Evolutionary conservation across 2,888 invertebrate species (phyloP), one percentile per base, ranked within the genome.

Genomic region (Zhuqinia jingwanae): DNA sequence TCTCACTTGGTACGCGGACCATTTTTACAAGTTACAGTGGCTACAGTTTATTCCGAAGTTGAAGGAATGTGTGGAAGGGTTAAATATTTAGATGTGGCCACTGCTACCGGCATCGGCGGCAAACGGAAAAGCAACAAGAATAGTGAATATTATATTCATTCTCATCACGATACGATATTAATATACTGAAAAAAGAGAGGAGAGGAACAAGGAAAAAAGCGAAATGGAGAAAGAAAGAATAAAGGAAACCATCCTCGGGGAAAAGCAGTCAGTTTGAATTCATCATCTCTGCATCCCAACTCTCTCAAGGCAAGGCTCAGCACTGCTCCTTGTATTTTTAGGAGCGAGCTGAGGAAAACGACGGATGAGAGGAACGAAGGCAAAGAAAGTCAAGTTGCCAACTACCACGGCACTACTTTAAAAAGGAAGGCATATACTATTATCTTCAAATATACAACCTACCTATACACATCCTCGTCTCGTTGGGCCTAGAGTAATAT

Each of bases 231-330:
- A 50, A 27, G 45, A 50, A 75, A 53, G 17, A 27, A 25, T 56
- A 63, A 30, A 81, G 58, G 53, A 81, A 81, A 81, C 58, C 70
- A 56, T 81, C 70, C 70, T 30, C 20, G 20, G 81, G 81, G 81
- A 81, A 58, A 58, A 81, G 81, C 45, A 81, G 81, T 56, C 81
- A 81, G 81, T 81, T 70, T 56, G 81, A 70, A 81, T 81, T 81
- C 81, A 81, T 47, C 58, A 70, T 42, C 45, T 70, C 25, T 25
- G 68, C 36, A 68, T 25, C n/a, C n/a, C n/a, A n/a, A n/a, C n/a
- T n/a, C n/a, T n/a, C n/a, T n/a, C n/a, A n/a, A n/a, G n/a, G n/a
- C n/a, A n/a, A n/a, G n/a, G n/a, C n/a, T n/a, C n/a, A n/a, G n/a
- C n/a, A n/a, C n/a, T n/a, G n/a, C n/a, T 8, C 50, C 8, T n/a